A percentile compares a stretch with the other conserved stretches of the same genome.
Evolutionary conservation across 2,797 vertebrate species (phyloP).

Genomic region (Picus viridis): DNA sequence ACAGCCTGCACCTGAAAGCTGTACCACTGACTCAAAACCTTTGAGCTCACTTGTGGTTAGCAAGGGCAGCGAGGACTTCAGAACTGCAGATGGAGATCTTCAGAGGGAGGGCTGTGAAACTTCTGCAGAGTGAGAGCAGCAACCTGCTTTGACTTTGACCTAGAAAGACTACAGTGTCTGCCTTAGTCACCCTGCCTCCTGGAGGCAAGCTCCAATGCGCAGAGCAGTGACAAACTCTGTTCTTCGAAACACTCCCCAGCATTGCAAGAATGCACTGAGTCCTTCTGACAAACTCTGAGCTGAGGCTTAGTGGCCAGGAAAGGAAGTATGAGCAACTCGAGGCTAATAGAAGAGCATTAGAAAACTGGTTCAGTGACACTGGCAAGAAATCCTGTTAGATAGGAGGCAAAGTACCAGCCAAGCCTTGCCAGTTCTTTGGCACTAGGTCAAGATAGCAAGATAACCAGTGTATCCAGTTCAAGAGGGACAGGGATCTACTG

Average conservation of each 20-base stretch:
- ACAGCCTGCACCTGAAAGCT: not conserved
- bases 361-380: not conserved
- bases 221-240: not conserved
- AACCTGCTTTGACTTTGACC: not conserved
- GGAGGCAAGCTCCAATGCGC: not conserved
- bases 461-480: not conserved
- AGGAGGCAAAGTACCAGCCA: not conserved
- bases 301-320: not conserved
- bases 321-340: not conserved
- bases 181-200: not conserved
- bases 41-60: not conserved
- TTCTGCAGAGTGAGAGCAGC: not conserved
- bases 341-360: not conserved
- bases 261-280: not conserved
- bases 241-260: not conserved
- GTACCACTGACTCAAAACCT: not conserved
- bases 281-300: not conserved
- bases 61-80: conserved; percentile 2
- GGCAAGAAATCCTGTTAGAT: not conserved
- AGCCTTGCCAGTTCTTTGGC: not conserved
- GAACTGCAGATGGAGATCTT: not conserved
- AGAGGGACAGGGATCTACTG: too few species aligned
- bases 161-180: not conserved
- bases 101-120: not conserved
- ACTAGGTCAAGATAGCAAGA: not conserved